Conservation (phyloP, 2,113 vertebrate species). For the Marmota monax region DNA sequence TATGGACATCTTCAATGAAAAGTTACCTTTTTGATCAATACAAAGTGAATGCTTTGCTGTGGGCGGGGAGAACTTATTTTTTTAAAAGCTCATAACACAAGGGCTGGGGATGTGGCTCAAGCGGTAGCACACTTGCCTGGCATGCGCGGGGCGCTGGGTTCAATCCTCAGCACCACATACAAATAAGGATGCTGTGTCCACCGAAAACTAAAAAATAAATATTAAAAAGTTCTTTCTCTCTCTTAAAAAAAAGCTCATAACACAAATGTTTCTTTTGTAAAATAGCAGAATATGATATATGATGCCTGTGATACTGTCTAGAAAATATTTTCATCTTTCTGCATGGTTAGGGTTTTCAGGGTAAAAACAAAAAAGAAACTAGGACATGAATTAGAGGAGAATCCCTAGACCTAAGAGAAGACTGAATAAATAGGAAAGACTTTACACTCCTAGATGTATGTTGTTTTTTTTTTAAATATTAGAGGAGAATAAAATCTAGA, state of each 20-base stretch:
- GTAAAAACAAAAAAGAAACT: neutral
- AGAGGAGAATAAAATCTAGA: neutral
- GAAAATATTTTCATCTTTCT: slow-evolving; percentile 37
- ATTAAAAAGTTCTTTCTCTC: no score
- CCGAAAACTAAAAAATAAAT: no score
- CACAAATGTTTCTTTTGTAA: neutral
- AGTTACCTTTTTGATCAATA: slow-evolving; percentile 42
- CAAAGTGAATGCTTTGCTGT: neutral
- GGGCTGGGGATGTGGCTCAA: no score
- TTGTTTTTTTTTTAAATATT: no score
- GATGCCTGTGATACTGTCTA: neutral
- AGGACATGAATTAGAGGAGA: neutral
- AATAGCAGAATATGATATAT: neutral
- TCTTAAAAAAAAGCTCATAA: neutral
- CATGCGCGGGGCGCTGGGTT: no score
- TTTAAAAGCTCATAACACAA: neutral
- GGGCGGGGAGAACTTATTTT: neutral
- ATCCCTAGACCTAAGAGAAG: neutral
- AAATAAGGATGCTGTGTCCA: no score
- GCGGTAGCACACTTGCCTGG: no score
- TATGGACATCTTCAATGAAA: neutral
- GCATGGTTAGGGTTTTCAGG: neutral
- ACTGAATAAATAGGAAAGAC: neutral
- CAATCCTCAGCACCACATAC: no score
- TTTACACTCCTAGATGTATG: neutral